A percentile compares a stretch with the other conserved stretches of the same genome.
These are phyloP conservation scores for Magallana ariakensis DNA, from an alignment of 1,140 invertebrate genomes.

Conservation along the genomic window DNA sequence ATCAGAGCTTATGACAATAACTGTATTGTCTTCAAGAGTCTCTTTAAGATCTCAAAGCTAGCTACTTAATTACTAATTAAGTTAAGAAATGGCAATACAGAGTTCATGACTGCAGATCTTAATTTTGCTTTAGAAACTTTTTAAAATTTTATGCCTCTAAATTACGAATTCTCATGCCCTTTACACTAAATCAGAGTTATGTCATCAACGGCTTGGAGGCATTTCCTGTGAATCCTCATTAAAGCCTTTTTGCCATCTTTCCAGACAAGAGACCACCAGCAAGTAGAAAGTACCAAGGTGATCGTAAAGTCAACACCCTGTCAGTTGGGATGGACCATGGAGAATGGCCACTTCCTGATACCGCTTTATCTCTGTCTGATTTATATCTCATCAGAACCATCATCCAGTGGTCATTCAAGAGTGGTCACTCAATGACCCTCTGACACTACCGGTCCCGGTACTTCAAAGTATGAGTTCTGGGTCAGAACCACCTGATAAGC, in stretches of 20 bases:
- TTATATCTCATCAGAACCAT: slow-evolving; percentile 5
- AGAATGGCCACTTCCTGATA: slow-evolving; percentile 6
- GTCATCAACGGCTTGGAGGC: not conserved
- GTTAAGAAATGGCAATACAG: no score
- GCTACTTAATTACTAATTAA: not conserved
- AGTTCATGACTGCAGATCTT: no score
- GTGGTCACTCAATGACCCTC: not conserved
- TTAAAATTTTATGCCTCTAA: not conserved
- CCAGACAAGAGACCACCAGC: not conserved
- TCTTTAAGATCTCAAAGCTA: not conserved
- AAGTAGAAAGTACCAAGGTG: slow-evolving; percentile 1
- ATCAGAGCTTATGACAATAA: not conserved
- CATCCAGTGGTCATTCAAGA: not conserved
- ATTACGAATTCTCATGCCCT: not conserved
- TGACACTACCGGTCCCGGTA: no score
- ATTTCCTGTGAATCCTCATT: slow-evolving; percentile 24
- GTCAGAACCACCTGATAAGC: not conserved
- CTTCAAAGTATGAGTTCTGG: not conserved
- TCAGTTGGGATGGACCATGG: slow-evolving; percentile 2
- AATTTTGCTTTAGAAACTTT: no score
- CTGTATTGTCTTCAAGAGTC: not conserved
- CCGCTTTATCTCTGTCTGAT: not conserved
- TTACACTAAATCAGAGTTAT: not conserved
- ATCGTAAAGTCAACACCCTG: slow-evolving; percentile 18
- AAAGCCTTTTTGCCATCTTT: slow-evolving; percentile 1